Evolutionary conservation across 1,140 invertebrate genomes (phyloP), one percentile per base, ranked within the genome.

Genomic region (Littorina saxatilis): DNA sequence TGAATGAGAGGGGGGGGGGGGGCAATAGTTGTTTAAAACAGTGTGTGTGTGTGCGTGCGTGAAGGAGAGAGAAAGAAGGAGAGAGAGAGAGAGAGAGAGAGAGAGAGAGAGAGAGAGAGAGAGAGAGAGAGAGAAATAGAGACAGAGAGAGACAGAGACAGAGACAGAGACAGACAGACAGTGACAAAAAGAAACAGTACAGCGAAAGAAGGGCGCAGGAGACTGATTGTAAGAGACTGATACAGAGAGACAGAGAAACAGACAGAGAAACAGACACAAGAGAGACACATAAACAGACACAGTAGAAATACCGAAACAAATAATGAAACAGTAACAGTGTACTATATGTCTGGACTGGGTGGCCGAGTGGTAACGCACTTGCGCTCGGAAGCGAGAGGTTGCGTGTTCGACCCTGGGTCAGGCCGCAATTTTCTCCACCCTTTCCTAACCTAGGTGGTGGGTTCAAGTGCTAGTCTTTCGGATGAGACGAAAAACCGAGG

Each of bases 71-170:
- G n/a, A 0, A 0, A 27, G 29, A 27, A 0, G 27, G 61, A 32
- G 5, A 32, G n/a, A 63, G 61, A 29, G 61, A 63, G 27, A 63
- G 61, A 27, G 61, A 63, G 27, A 3, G 2, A 32, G n/a, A 3
- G 61, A 29, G 61, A 15, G 61, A 32, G 61, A 5, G 3, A 72
- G 40, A 40, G 47, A 40, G 23, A 40, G 70, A 58, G 74, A 55
- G 50, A 50, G 47, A 50, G 43, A 29, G 47, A 76, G 32, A 76
- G 15, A 58, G 43, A 58, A 20, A 52, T n/a, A 50, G 74, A 58
- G 17, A 52, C n/a, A 76, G 29, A 76, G 43, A 76, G 17, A 35
- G 52, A 76, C 27, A 50, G 47, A 50, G 29, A 76, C 27, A 76
- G 43, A 20, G 17, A 4, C 5, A 35, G 1, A 11, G 9, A 20